Percentiles rank a stretch among this genome's conserved stretches.
Conservation (phyloP, 2,888 invertebrate genomes). For the Amblyjoppa proteus region DNA sequence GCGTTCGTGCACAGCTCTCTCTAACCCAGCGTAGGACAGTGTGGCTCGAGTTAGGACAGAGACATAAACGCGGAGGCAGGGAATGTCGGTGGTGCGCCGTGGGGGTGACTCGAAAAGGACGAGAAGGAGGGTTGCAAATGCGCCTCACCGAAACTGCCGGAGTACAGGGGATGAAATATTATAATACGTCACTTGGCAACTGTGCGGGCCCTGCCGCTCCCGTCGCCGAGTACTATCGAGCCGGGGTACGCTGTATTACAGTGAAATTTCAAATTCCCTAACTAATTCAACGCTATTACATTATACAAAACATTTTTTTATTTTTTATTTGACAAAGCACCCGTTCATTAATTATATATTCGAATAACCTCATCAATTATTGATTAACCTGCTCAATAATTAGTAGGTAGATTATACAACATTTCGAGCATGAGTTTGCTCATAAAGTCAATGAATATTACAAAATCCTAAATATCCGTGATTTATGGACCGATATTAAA, state of each 20-base stretch:
- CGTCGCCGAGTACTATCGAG: conserved; percentile 79
- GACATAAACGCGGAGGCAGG: conserved; percentile 75
- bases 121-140: conserved; percentile 75
- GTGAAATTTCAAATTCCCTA: conserved; percentile 77
- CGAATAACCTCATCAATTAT: conserved; percentile 15
- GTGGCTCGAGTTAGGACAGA: conserved; percentile 70
- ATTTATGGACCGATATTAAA: not conserved
- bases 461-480: not conserved
- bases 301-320: not conserved
- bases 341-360: conserved; percentile 12
- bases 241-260: conserved; percentile 74
- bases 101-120: conserved; percentile 72
- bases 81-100: conserved; percentile 55
- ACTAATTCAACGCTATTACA: conserved; percentile 76
- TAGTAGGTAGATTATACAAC: not conserved
- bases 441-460: conserved; percentile 10
- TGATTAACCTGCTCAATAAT: conserved; percentile 4
- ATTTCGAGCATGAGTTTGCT: not conserved
- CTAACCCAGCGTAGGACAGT: conserved; percentile 34
- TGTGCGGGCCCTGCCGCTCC: conserved; percentile 70
- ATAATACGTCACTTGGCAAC: conserved; percentile 84
- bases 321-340: not conserved
- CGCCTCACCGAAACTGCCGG: conserved; percentile 52
- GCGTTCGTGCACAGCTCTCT: no score
- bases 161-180: conserved; percentile 81